Evolutionary conservation across 2,113 vertebrate species (phyloP), one percentile per base, ranked within the genome.

Genomic region (Takifugu flavidus): DNA sequence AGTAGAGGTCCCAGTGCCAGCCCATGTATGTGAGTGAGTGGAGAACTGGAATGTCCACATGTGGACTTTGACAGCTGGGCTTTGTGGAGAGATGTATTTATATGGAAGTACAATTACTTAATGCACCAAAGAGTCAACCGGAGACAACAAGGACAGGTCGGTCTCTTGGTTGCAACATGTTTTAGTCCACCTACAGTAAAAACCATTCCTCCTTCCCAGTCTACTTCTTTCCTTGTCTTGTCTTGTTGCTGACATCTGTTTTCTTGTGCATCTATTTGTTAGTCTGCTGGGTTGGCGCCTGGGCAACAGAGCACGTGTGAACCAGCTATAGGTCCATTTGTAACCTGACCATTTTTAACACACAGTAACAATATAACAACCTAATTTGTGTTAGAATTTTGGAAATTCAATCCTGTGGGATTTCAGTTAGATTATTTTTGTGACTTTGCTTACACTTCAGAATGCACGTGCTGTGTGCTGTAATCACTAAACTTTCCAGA

Each of bases 1-100:
- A n/a, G 13, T 5, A 1, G 64, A 2, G 2, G 20, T 12, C 27
- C 10, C 11, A 11, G 8, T 39, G 34, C 34, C 34, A 39, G 6
- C 8, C 34, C 34, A 39, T 39, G 34, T 10, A 39, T 39, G 34
- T 39, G 34, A 39, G 34, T 39, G 34, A 39, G 34, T 11, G 34
- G 34, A 39, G 29, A 5, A 57, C 25, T 59, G 67, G 78, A 78
- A 77, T 77, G 62, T 63, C 10, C 53, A 65, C 62, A 72, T 67
- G 59, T 82, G 56, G 53, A 67, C 49, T 65, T 64, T 75, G 64
- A 67, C 62, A 70, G 53, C 47, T 65, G 49, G 45, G 25, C 13
- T 25, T 50, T 50, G 11, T 50, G 25, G 20, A 25, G 11, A 25
- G 49, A 26, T 11, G n/a, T 2, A 25, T 50, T 50, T 31, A 39